Conservation (phyloP, 2,888 invertebrate genomes). For the Torymus aiolomorphi region DNA sequence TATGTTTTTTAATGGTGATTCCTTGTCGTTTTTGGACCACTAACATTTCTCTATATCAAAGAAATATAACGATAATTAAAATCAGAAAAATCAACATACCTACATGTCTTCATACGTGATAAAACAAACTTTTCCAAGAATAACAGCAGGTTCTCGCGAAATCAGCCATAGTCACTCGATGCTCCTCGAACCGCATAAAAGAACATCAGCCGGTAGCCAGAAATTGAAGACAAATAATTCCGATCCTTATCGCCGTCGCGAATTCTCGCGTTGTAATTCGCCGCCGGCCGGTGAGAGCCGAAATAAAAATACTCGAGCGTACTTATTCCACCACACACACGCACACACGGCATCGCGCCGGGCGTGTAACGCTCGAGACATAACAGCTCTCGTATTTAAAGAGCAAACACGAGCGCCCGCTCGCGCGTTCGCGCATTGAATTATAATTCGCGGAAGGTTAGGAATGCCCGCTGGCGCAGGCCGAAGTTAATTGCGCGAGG, state of each 20-base stretch:
- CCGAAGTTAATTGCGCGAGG: slow-evolving; percentile 16
- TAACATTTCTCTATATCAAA: too few species aligned
- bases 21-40: too few species aligned
- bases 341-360: too few species aligned
- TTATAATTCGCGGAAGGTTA: slow-evolving; percentile 57
- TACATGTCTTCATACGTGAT: too few species aligned
- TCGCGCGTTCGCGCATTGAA: slow-evolving; percentile 24
- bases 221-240: slow-evolving; percentile 29
- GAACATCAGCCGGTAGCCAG: neutral
- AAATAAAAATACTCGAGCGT: slow-evolving; percentile 21
- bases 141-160: neutral
- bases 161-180: neutral
- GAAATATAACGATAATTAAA: too few species aligned
- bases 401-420: slow-evolving; percentile 22
- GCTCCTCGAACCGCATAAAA: neutral
- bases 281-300: neutral
- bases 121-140: too few species aligned
- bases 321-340: too few species aligned
- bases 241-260: slow-evolving; percentile 9
- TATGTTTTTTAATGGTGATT: too few species aligned
- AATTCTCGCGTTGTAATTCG: neutral
- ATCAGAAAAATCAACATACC: too few species aligned
- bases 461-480: slow-evolving; percentile 44
- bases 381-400: slow-evolving; percentile 46
- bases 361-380: slow-evolving; percentile 4